Evolutionary conservation across 2,888 invertebrate species (phyloP).

Genomic region (Agrochola lychnidis): DNA sequence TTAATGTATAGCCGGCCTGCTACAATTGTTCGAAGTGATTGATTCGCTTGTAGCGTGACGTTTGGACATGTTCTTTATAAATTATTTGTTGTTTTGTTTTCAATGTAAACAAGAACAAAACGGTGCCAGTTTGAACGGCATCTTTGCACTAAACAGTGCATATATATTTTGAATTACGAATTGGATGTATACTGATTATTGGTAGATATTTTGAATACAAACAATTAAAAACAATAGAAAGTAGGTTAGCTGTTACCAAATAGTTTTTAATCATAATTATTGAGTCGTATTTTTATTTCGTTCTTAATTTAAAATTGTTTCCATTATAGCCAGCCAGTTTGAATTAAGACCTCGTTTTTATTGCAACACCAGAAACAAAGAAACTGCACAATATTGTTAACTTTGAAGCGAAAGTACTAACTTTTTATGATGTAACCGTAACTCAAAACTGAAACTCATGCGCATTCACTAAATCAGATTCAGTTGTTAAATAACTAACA

Average conservation of each 20-base stretch:
- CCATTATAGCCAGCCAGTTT: not conserved
- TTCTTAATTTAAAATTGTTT: constrained; percentile 5
- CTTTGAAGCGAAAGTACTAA: constrained; percentile 66
- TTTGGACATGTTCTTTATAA: constrained; percentile 49
- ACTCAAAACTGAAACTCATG: constrained; percentile 68
- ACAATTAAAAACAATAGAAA: not conserved
- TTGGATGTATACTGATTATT: not conserved
- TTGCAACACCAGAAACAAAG: constrained; percentile 33
- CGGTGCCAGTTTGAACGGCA: constrained; percentile 13
- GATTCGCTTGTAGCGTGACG: constrained; percentile 46
- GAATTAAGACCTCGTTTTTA: constrained; percentile 17
- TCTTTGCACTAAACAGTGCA: not conserved
- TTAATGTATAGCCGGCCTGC: constrained; percentile 67
- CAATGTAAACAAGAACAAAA: constrained; percentile 22
- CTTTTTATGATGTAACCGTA: constrained; percentile 69
- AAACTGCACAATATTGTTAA: constrained; percentile 36
- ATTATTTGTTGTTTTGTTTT: constrained; percentile 20
- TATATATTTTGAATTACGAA: constrained; percentile 25
- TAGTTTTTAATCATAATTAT: constrained; percentile 1
- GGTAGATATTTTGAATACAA: constrained; percentile 1
- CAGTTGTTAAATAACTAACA: constrained; percentile 72
- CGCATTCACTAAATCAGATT: constrained; percentile 65
- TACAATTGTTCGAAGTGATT: constrained; percentile 61
- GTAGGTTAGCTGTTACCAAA: constrained; percentile 8
- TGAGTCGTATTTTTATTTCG: not conserved